Conservation (phyloP, 2,113 vertebrate species). For the Pterocles orientalis region DNA sequence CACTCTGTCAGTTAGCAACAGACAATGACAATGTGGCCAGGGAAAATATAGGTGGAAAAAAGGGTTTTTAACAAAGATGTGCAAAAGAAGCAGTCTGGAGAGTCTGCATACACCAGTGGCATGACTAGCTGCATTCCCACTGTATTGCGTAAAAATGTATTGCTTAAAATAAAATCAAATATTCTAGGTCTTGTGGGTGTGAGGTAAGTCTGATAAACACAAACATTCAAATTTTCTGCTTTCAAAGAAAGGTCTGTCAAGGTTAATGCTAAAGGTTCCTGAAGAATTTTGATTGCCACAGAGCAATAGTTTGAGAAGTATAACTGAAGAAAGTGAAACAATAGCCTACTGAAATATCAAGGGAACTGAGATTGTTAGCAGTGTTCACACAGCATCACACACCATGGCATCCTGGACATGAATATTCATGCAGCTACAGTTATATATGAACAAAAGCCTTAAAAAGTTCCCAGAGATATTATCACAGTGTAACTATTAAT, state of each 20-base stretch:
- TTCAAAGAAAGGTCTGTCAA: constrained; percentile 53
- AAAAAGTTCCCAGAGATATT: constrained; percentile 20
- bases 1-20: constrained; percentile 5
- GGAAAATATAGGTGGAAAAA: not conserved
- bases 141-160: not conserved
- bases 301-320: constrained; percentile 32
- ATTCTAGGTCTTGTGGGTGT: constrained; percentile 35
- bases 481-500: constrained; percentile 29
- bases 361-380: constrained; percentile 44
- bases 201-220: constrained; percentile 48
- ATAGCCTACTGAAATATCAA: constrained; percentile 42
- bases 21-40: constrained; percentile 29
- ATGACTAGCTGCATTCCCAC: not conserved
- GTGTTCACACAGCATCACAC: constrained; percentile 31
- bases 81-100: not conserved
- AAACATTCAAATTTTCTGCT: constrained; percentile 54
- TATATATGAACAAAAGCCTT: constrained; percentile 27
- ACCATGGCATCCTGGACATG: constrained; percentile 34
- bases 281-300: constrained; percentile 45
- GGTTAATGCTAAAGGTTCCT: constrained; percentile 26
- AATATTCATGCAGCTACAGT: constrained; percentile 65
- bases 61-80: not conserved
- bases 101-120: not conserved
- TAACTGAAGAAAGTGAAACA: constrained; percentile 50
- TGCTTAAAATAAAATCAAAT: not conserved